A percentile compares a stretch with the other conserved stretches of the same genome.
Conservation (phyloP, 2,888 invertebrate species). For the Drosophila longiperda region DNA sequence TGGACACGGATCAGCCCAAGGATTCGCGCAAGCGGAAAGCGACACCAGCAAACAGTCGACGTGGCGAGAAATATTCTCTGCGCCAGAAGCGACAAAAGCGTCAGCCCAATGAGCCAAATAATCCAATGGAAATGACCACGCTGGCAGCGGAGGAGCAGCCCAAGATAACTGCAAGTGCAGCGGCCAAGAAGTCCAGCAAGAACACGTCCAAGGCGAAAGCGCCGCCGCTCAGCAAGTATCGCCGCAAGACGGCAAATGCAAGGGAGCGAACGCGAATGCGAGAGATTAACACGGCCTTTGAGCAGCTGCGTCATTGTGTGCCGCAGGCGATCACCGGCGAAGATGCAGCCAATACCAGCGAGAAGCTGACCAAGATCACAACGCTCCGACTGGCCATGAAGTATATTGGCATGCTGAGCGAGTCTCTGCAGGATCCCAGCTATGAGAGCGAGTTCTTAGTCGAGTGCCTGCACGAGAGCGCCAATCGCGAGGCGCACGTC, state of each 20-base stretch:
- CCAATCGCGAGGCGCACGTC: slow-evolving; percentile 47
- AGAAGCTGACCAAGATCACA: slow-evolving; percentile 95
- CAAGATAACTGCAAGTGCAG: slow-evolving; percentile 4
- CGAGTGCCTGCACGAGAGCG: slow-evolving; percentile 75
- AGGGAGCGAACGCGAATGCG: slow-evolving; percentile 94
- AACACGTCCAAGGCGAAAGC: slow-evolving; percentile 87
- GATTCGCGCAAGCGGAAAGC: slow-evolving; percentile 62
- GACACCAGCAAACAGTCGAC: slow-evolving; percentile 29
- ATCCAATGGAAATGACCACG: not conserved
- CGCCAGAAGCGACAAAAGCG: slow-evolving; percentile 87
- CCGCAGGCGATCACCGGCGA: slow-evolving; percentile 86
- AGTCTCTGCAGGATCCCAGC: slow-evolving; percentile 86
- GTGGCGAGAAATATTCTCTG: slow-evolving; percentile 88
- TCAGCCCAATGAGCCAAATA: slow-evolving; percentile 63
- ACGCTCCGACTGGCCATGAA: slow-evolving; percentile 94
- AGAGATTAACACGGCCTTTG: slow-evolving; percentile 96
- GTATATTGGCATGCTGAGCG: slow-evolving; percentile 92
- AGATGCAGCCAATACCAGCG: slow-evolving; percentile 86
- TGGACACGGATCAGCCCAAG: slow-evolving; percentile 33
- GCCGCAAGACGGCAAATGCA: slow-evolving; percentile 95
- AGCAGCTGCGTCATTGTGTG: slow-evolving; percentile 91
- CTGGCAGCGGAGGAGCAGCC: slow-evolving; percentile 7
- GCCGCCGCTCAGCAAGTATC: slow-evolving; percentile 93
- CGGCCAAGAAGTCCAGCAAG: slow-evolving; percentile 26
- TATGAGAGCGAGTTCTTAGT: slow-evolving; percentile 79